These are phyloP conservation scores for Anastatus disparis DNA, from an alignment of 1,140 invertebrate species.

Conservation along the genomic window DNA sequence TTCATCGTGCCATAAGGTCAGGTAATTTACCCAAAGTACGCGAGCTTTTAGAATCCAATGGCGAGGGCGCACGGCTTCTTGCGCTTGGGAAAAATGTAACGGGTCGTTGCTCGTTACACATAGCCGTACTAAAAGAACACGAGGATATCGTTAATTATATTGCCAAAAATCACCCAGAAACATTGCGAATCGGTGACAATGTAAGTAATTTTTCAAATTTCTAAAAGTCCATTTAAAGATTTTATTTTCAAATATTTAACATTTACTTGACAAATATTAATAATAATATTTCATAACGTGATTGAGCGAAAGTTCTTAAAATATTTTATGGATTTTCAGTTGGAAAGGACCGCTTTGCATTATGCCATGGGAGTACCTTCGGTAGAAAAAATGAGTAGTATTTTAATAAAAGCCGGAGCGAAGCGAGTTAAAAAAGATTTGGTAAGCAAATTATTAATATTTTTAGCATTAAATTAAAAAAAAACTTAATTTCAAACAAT, in stretches of 20 bases:
- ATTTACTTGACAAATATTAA: too few species aligned
- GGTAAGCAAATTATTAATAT: constrained; percentile 57
- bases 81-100: constrained; percentile 80
- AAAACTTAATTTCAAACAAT: too few species aligned
- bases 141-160: constrained; percentile 81
- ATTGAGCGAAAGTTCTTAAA: too few species aligned
- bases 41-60: constrained; percentile 69
- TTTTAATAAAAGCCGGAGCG: constrained; percentile 84
- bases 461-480: neutral
- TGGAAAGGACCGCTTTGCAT: constrained; percentile 86
- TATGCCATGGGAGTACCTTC: constrained; percentile 90
- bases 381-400: constrained; percentile 81
- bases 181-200: constrained; percentile 83
- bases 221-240: too few species aligned
- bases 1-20: constrained; percentile 79
- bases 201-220: constrained; percentile 71
- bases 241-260: neutral
- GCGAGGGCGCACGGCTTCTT: constrained; percentile 74
- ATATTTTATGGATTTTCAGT: too few species aligned
- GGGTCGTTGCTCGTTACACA: constrained; percentile 79
- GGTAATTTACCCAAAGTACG: constrained; percentile 73
- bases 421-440: constrained; percentile 85
- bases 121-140: constrained; percentile 84
- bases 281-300: too few species aligned
- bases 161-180: constrained; percentile 77